A percentile compares a stretch with the other conserved stretches of the same genome.
phyloP scores from a whole-genome alignment of 2,888 invertebrate species.

The Hirudinaria manillensis region DNA sequence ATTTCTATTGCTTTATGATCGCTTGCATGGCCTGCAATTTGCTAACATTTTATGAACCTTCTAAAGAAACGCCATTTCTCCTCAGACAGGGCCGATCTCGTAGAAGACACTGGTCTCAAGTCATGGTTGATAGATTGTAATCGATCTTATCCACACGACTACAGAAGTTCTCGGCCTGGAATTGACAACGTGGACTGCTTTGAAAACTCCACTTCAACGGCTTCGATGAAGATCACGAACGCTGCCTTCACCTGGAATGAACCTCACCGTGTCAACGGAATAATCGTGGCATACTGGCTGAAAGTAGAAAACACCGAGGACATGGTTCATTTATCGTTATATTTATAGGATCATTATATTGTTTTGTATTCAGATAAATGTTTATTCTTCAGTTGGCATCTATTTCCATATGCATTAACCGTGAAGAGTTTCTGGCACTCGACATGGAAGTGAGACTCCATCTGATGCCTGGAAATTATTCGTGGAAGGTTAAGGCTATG shows the following conservation, averaged over 20 bases:
- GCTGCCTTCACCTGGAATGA: not conserved
- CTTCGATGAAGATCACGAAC: not conserved
- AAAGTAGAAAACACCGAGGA: not conserved
- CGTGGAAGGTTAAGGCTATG: constrained; percentile 68
- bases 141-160: not conserved
- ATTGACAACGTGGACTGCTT: not conserved
- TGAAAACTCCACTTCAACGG: not conserved
- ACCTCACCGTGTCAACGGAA: not conserved
- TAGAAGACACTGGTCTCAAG: not conserved
- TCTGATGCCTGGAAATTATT: constrained; percentile 67
- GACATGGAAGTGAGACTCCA: too few relatives aligned
- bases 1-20: not conserved
- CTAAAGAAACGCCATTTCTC: not conserved
- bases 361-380: too few relatives aligned
- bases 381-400: too few relatives aligned
- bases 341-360: not conserved
- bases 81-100: not conserved
- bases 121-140: not conserved
- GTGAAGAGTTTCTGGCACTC: too few relatives aligned
- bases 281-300: not conserved
- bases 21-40: not conserved
- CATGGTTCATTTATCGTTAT: not conserved
- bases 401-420: too few relatives aligned
- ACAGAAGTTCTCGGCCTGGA: not conserved
- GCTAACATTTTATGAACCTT: not conserved